Evolutionary conservation across 2,113 vertebrate genomes (phyloP), one percentile per base, ranked within the genome.

Genomic region (Laterallus jamaicensis): DNA sequence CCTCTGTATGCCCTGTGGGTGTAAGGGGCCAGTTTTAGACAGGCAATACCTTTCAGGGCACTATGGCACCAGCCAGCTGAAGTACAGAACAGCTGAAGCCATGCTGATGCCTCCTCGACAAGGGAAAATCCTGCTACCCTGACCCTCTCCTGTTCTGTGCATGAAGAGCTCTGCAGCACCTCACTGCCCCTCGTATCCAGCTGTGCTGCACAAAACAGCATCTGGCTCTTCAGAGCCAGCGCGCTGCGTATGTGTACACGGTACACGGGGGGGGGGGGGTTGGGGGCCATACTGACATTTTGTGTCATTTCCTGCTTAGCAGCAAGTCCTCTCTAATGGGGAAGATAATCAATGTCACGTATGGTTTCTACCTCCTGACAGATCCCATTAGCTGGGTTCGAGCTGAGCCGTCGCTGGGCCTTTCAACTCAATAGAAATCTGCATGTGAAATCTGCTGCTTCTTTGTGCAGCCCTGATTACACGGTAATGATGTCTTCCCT

Each of bases 231-330:
- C 11, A 4, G 49, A 31, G 26, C 8, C 25, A 3, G 39, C 0
- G 0, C 0, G 3, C 4, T 1, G 20, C 1, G 0, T 11, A 15
- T 5, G n/a, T n/a, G 42, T 25, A 11, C 44, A 5, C 0, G 3
- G 42, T 25, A 11, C 44, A 5, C 0, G 3, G 32, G 24, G 9
- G 2, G 8, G 59, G n/a, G 6, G 35, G 35, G 35, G 35, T 63
- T 24, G 49, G 42, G 60, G 42, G 39, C 69, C 6, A 20, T 28
- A 13, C 24, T 77, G 75, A 47, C 64, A 39, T 70, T 31, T 93
- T 92, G 86, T 56, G 26, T 56, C 10, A 1, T 55, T 89, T 90
- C 49, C 17, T 84, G 15, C 86, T 69, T 35, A 42, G 90, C n/a
- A 82, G 54, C 28, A 77, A 6, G 82, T 94, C n/a, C 62, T 39